Conservation (phyloP, 2,797 vertebrate genomes). For the Chelidonichthys spinosus region DNA sequence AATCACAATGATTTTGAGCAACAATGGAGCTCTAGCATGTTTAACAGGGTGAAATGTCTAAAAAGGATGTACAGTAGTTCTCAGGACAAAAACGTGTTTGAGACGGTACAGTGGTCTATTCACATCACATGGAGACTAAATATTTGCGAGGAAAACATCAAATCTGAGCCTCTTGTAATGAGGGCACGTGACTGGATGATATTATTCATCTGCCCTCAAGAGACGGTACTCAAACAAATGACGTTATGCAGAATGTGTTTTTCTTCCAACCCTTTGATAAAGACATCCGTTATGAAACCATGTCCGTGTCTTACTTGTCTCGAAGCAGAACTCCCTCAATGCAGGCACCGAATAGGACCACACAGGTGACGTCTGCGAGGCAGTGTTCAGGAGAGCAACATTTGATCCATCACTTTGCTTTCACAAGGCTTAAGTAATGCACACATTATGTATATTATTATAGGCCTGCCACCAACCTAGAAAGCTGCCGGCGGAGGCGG, state of each 20-base stretch:
- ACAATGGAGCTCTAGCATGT: background rate
- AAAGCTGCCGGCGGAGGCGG: background rate
- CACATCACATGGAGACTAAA: background rate
- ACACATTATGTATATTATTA: background rate
- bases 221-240: too few species aligned
- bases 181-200: background rate
- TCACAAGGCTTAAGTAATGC: constrained; percentile 9
- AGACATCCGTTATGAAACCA: background rate
- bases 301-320: constrained; percentile 89
- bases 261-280: background rate
- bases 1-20: background rate
- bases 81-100: background rate
- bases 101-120: background rate
- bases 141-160: background rate
- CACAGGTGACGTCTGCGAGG: constrained; percentile 88
- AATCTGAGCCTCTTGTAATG: background rate
- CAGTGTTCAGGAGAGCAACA: constrained; percentile 75
- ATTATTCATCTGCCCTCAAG: background rate
- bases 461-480: background rate
- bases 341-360: constrained; percentile 93
- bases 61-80: background rate
- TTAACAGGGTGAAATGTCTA: background rate
- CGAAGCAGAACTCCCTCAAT: constrained; percentile 94
- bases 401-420: background rate
- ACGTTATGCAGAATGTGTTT: background rate